Evolutionary conservation across 2,113 vertebrate genomes (phyloP), one percentile per base, ranked within the genome.

Genomic region (Marmota flaviventris): DNA sequence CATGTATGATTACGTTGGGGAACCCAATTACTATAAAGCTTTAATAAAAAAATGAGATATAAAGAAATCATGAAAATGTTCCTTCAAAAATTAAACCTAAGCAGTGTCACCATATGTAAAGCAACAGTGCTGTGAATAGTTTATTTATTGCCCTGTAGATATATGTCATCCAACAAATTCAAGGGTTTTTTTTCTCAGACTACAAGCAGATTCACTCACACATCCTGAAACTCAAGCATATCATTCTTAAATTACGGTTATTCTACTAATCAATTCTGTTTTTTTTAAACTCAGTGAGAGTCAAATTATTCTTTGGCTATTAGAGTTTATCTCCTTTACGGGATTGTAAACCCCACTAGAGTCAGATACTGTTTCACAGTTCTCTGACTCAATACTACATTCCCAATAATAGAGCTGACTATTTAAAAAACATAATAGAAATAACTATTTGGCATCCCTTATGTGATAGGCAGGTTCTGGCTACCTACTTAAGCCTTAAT

Each of bases 361-460:
- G 18, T 24, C 13, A 93, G 8, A 8, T 6, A 67, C 29, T 42
- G 29, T 39, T 75, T 70, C 61, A 53, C 48, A 79, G 8, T 58
- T 70, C 42, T 70, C 39, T 72, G 29, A 76, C 56, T 78, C 25
- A 48, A 34, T 72, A 42, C 72, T n/a, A 85, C 79, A 84, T 2
- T 87, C 70, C 72, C 4, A 81, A 37, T 77, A 32, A 82, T 2
- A 51, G 18, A 72, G 37, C 8, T 83, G 20, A 3, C 24, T 39
- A 82, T 11, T 90, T 3, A 63, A 92, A 56, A 84, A 45, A 78
- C 73, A 42, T 22, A 75, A 48, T 11, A 88, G 34, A 85, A 79
- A 42, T 29, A 72, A 73, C 1, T 63, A 32, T 1, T 5, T 1
- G 1, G 0, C 25, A 8, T 4, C 42, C 13, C 56, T 20, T 72